Evolutionary conservation across 2,888 invertebrate genomes (phyloP).

Genomic region (Trimorus sp.): DNA sequence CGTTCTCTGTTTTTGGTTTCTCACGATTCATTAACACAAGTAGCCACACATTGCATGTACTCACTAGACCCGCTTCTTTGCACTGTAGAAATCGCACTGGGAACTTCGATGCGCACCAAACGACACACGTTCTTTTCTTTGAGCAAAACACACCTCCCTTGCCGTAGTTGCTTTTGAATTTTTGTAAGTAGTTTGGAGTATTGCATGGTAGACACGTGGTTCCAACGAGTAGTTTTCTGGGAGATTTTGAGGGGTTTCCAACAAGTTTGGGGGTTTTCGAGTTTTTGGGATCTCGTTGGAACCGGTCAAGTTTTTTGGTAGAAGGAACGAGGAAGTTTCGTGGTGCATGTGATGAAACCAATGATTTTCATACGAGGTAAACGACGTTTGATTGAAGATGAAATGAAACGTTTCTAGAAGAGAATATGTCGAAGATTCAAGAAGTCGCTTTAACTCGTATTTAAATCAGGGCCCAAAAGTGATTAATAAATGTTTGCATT

Average conservation of each 20-base stretch:
- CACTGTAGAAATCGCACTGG: constrained; percentile 55
- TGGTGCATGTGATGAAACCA: constrained; percentile 41
- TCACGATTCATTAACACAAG: constrained; percentile 57
- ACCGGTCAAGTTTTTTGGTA: neutral
- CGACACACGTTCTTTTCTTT: constrained; percentile 47
- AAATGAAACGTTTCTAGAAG: neutral
- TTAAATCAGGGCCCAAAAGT: neutral
- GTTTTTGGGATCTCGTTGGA: constrained; percentile 1
- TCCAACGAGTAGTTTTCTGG: no score
- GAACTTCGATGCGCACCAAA: constrained; percentile 43
- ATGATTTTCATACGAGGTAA: neutral
- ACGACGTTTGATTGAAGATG: no score
- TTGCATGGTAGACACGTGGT: constrained; percentile 41
- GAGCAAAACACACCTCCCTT: constrained; percentile 42
- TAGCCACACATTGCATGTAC: constrained; percentile 65
- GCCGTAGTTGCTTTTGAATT: constrained; percentile 61
- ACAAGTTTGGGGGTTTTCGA: constrained; percentile 23
- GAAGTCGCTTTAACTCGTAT: neutral
- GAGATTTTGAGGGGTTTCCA: constrained; percentile 17
- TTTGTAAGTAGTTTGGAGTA: constrained; percentile 61
- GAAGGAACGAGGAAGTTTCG: constrained; percentile 42
- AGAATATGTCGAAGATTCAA: neutral
- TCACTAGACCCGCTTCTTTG: constrained; percentile 61
- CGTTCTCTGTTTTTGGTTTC: constrained; percentile 46
- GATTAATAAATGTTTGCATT: neutral